These are phyloP conservation scores for Bergia puertoricense DNA, from an alignment of 92 coral and sea anemone genomes.

Conservation along the genomic window DNA sequence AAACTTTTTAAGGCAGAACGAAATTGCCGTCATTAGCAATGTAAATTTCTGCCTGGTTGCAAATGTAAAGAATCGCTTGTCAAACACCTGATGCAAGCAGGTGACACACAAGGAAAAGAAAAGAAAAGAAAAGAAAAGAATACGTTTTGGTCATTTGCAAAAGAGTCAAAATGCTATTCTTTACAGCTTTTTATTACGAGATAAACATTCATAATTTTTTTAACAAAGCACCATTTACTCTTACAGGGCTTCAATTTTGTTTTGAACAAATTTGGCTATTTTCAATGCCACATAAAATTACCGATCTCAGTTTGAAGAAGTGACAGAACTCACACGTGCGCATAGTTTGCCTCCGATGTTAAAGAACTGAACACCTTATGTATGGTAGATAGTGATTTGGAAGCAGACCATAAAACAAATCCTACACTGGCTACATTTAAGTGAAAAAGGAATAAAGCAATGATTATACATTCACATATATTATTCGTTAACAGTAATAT, in stretches of 20 bases:
- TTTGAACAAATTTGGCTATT: constrained; percentile 1
- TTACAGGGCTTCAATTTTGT: neutral
- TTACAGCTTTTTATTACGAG: neutral
- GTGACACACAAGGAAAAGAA: neutral
- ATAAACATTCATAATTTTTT: neutral
- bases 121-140: neutral
- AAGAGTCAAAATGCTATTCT: neutral
- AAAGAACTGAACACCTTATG: neutral
- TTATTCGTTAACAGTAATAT: too few species aligned
- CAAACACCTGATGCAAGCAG: constrained; percentile 9
- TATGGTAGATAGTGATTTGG: too few species aligned
- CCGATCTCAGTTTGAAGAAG: neutral
- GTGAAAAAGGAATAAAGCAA: too few species aligned
- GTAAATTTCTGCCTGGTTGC: constrained; percentile 14
- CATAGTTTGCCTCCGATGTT: neutral
- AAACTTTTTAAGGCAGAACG: neutral
- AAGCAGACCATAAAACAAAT: too few species aligned
- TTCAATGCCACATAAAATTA: neutral
- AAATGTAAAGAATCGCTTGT: neutral
- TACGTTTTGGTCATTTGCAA: neutral
- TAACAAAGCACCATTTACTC: neutral
- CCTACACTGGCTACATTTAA: too few species aligned
- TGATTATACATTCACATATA: too few species aligned
- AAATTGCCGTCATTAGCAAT: constrained; percentile 25
- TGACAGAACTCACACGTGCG: neutral